These are phyloP conservation scores for Tuberolachnus salignus DNA, from an alignment of 2,888 invertebrate species.

Conservation along the genomic window DNA sequence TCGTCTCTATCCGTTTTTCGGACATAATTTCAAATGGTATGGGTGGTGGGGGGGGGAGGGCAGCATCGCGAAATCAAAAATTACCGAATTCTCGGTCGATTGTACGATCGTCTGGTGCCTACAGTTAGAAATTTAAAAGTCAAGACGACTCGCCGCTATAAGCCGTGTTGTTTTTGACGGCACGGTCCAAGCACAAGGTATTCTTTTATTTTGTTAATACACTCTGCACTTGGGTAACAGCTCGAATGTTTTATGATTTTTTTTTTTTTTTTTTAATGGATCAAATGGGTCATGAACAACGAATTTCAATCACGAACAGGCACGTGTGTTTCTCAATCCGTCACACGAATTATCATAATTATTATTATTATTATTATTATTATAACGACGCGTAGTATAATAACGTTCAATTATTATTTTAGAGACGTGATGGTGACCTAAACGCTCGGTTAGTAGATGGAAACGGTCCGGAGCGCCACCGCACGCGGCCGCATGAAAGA, in stretches of 20 bases:
- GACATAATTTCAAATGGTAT: too few relatives aligned
- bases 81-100: too few relatives aligned
- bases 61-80: too few relatives aligned
- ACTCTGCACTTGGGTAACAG: constrained; percentile 6
- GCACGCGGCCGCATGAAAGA: constrained; percentile 3
- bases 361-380: constrained; percentile 22
- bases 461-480: background rate
- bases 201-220: constrained; percentile 20
- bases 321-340: constrained; percentile 53
- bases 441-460: constrained; percentile 44
- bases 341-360: constrained; percentile 1
- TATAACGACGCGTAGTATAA: constrained; percentile 25
- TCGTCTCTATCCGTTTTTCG: too few relatives aligned
- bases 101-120: too few relatives aligned
- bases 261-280: constrained; percentile 56
- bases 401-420: constrained; percentile 51
- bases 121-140: too few relatives aligned
- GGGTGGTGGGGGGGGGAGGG: too few relatives aligned
- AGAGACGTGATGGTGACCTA: constrained; percentile 29
- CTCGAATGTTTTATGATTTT: constrained; percentile 37
- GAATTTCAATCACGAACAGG: constrained; percentile 55
- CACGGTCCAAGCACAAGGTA: background rate
- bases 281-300: constrained; percentile 56
- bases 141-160: background rate
- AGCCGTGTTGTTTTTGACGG: constrained; percentile 6